phyloP scores from a whole-genome alignment of 2,888 invertebrate genomes.

The Leptopilina drosophilae region DNA sequence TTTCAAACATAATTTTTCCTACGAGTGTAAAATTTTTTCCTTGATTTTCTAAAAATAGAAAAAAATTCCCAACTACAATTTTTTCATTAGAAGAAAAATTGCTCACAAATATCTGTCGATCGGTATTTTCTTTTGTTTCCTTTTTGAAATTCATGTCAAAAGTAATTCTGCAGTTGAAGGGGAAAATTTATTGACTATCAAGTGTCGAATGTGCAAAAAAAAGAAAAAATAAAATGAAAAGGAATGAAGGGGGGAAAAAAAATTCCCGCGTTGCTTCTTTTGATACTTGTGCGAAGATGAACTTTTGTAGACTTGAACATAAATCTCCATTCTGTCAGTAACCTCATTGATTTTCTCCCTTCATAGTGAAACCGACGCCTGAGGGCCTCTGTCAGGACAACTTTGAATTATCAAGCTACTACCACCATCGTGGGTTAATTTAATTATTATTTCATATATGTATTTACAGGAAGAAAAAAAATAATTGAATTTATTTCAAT shows the following conservation, averaged over 20 bases:
- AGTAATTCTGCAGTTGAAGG: background rate
- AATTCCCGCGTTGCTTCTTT: background rate
- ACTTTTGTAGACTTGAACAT: constrained; percentile 12
- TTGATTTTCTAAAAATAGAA: no score
- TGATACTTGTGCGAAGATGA: constrained; percentile 1
- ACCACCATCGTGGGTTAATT: constrained; percentile 13
- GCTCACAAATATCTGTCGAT: background rate
- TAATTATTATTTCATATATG: background rate
- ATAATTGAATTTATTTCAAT: constrained; percentile 17
- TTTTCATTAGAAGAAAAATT: no score
- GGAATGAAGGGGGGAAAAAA: background rate
- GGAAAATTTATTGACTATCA: constrained; percentile 12
- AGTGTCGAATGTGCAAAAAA: background rate
- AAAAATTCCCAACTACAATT: no score
- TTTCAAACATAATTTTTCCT: no score
- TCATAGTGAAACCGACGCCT: constrained; percentile 30
- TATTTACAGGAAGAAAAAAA: background rate
- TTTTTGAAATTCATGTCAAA: background rate
- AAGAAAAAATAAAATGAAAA: background rate
- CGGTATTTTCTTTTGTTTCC: background rate
- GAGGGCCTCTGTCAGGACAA: constrained; percentile 37
- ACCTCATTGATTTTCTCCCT: constrained; percentile 56
- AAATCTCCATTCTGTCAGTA: constrained; percentile 46
- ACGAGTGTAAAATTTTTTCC: no score
- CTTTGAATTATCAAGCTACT: constrained; percentile 18